Evolutionary conservation across 2,888 invertebrate species (phyloP).

Genomic region (Drosophila seclusa): DNA sequence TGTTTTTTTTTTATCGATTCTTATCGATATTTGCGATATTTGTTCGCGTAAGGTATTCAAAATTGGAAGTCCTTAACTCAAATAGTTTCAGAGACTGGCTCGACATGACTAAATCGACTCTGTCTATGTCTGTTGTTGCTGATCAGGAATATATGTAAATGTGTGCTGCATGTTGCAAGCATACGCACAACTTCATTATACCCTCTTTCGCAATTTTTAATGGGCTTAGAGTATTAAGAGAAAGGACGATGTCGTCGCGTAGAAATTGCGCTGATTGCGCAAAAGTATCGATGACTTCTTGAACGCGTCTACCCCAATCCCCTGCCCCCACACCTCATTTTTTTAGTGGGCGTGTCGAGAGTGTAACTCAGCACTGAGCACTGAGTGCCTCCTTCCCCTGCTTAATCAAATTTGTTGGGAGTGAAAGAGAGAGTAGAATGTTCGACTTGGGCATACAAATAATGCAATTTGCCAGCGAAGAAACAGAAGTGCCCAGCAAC

Average conservation of each 20-base stretch:
- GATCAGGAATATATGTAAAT: neutral
- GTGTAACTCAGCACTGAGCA: conserved; percentile 3
- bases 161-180: accelerated
- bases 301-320: conserved; percentile 24
- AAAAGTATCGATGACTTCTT: conserved; percentile 81
- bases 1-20: neutral
- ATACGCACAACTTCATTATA: neutral
- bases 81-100: neutral
- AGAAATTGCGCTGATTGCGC: conserved; percentile 79
- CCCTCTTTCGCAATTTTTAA: neutral
- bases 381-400: conserved; percentile 38
- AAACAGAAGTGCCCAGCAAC: conserved; percentile 41
- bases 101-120: neutral
- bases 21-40: neutral
- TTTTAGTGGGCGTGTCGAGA: conserved; percentile 50
- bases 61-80: neutral
- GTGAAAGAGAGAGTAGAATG: conserved; percentile 19
- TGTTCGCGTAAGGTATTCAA: too few species aligned
- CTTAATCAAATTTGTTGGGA: conserved; percentile 55
- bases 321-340: neutral
- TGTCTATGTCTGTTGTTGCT: neutral
- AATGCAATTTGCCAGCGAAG: conserved; percentile 69
- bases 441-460: conserved; percentile 61
- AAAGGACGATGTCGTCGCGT: conserved; percentile 34
- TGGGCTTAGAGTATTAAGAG: neutral